Conservation (phyloP, 2,888 invertebrate species). For the Dorcus parallelipipedus region DNA sequence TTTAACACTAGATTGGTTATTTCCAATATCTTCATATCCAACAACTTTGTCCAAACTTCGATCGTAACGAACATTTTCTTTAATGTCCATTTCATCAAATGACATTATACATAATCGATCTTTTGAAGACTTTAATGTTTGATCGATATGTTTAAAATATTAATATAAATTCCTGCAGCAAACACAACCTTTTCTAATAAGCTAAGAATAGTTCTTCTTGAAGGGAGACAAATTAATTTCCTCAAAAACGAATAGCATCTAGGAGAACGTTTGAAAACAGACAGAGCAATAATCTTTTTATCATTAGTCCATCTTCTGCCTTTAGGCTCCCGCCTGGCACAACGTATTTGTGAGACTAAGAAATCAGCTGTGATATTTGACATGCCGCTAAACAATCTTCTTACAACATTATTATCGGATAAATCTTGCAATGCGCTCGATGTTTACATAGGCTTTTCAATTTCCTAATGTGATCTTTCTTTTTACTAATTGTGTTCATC, state of each 20-base stretch:
- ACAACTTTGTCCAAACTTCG: neutral
- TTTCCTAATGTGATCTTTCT: neutral
- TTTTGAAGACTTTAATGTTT: slow-evolving; percentile 1
- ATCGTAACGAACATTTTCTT: slow-evolving; percentile 1
- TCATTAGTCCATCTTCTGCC: slow-evolving; percentile 4
- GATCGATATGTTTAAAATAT: slow-evolving; percentile 16
- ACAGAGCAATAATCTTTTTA: neutral
- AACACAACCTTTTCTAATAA: slow-evolving; percentile 19
- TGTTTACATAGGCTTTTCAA: neutral
- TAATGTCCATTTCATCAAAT: slow-evolving; percentile 17
- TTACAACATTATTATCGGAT: neutral
- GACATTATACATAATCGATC: slow-evolving; percentile 17
- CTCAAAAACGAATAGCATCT: slow-evolving; percentile 6
- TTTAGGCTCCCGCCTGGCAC: neutral
- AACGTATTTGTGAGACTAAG: neutral
- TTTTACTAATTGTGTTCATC: neutral
- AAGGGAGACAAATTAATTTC: slow-evolving; percentile 12
- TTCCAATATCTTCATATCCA: slow-evolving; percentile 3
- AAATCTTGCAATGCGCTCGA: neutral
- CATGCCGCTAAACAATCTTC: neutral
- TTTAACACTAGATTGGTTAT: neutral
- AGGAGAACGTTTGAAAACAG: neutral
- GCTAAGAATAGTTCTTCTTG: slow-evolving; percentile 5
- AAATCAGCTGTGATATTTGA: neutral
- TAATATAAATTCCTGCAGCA: slow-evolving; percentile 15